phyloP scores from a whole-genome alignment of 2,888 invertebrate species.

The Autographa gamma region DNA sequence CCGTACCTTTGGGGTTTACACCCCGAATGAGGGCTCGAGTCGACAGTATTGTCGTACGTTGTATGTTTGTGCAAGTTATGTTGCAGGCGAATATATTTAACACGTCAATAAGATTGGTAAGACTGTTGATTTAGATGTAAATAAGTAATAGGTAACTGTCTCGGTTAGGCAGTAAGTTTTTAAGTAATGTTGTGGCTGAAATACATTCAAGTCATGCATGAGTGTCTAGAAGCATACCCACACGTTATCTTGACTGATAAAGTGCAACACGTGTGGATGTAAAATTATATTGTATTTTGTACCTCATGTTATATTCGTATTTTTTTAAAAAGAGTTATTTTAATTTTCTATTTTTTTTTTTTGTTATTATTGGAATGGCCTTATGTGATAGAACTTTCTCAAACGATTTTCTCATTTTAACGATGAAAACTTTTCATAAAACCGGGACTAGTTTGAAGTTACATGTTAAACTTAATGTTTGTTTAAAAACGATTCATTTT shows the following conservation, averaged over 20 bases:
- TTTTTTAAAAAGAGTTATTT: no score
- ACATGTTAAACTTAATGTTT: constrained; percentile 4
- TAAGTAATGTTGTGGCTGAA: no score
- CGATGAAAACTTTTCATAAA: neutral
- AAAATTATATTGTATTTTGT: neutral
- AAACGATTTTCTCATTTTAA: neutral
- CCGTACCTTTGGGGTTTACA: constrained; percentile 15
- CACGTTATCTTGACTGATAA: constrained; percentile 27
- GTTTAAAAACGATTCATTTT: constrained; percentile 10
- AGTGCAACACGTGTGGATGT: constrained; percentile 22
- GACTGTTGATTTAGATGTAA: no score
- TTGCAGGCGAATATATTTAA: neutral
- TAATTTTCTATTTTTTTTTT: no score
- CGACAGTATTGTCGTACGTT: constrained; percentile 13
- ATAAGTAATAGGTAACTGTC: no score
- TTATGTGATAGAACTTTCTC: neutral
- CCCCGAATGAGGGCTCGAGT: neutral
- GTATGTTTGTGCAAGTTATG: neutral
- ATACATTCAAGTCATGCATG: neutral
- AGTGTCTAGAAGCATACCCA: neutral
- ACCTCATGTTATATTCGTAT: no score
- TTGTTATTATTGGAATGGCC: no score
- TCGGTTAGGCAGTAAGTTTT: no score
- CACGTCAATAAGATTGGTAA: neutral
- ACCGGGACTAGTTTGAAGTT: neutral